Percentiles rank a stretch among this genome's conserved stretches.
These are phyloP conservation scores for Xestia xanthographa DNA, from an alignment of 2,888 invertebrate genomes.

Conservation along the genomic window DNA sequence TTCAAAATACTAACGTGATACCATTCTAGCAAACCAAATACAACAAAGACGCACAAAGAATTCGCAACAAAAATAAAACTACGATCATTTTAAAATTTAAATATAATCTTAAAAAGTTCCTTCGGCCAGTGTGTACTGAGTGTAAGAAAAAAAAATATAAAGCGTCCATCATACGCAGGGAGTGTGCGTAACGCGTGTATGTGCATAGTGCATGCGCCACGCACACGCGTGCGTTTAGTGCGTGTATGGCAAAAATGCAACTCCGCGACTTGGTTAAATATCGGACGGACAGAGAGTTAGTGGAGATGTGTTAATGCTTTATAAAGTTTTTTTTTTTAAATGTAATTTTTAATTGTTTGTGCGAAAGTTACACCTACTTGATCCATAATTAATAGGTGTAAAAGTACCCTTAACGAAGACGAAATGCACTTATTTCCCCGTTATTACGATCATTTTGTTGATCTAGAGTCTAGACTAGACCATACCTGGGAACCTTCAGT, in stretches of 20 bases:
- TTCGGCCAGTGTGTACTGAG: slow-evolving; percentile 65
- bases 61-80: slow-evolving; percentile 25
- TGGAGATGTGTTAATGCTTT: slow-evolving; percentile 67
- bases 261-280: slow-evolving; percentile 89
- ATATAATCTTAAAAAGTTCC: slow-evolving; percentile 64
- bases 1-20: not conserved
- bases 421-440: too few species aligned
- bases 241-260: slow-evolving; percentile 89
- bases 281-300: slow-evolving; percentile 76
- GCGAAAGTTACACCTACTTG: not conserved
- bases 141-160: slow-evolving; percentile 67
- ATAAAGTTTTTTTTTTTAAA: not conserved
- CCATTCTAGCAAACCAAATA: not conserved
- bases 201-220: slow-evolving; percentile 67
- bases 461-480: too few species aligned
- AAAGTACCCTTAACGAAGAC: too few species aligned
- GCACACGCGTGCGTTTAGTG: slow-evolving; percentile 78
- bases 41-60: slow-evolving; percentile 11
- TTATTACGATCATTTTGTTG: too few species aligned
- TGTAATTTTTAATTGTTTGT: not conserved
- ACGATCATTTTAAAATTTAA: slow-evolving; percentile 54
- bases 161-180: slow-evolving; percentile 74
- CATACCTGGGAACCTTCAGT: too few species aligned
- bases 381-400: too few species aligned
- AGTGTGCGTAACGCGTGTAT: slow-evolving; percentile 60